Conservation (phyloP, 2,113 vertebrate species). For the Ciconia maguari region DNA sequence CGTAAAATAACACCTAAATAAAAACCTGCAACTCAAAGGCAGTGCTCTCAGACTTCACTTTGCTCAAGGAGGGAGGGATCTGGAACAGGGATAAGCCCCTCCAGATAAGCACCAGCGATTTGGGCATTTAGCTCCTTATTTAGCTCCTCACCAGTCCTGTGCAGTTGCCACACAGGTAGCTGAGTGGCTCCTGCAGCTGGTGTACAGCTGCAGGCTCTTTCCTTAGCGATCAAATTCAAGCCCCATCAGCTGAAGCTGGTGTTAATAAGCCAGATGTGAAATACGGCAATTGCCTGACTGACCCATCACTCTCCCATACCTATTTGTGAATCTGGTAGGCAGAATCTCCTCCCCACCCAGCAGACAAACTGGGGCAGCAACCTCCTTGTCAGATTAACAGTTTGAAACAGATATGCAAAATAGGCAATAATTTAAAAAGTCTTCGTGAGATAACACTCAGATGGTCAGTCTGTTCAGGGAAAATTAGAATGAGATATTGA, state of each 20-base stretch:
- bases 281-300: neutral
- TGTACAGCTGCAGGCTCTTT: neutral
- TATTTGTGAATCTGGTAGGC: neutral
- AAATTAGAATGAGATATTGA: neutral
- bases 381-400: neutral
- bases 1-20: neutral
- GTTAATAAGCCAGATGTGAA: neutral
- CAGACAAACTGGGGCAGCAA: neutral
- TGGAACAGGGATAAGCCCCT: accelerated
- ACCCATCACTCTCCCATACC: neutral
- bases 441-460: neutral
- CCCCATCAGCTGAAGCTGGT: neutral
- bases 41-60: neutral
- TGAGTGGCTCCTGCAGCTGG: neutral
- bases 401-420: neutral
- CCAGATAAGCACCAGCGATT: neutral
- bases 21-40: neutral
- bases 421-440: neutral
- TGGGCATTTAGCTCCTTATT: neutral
- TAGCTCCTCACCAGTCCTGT: neutral
- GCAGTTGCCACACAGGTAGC: neutral
- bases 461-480: neutral
- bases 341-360: neutral
- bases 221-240: neutral
- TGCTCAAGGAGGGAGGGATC: neutral